Base-by-base conservation (phyloP, 2,113 vertebrate species). In the Podilymbus podiceps region DNA sequence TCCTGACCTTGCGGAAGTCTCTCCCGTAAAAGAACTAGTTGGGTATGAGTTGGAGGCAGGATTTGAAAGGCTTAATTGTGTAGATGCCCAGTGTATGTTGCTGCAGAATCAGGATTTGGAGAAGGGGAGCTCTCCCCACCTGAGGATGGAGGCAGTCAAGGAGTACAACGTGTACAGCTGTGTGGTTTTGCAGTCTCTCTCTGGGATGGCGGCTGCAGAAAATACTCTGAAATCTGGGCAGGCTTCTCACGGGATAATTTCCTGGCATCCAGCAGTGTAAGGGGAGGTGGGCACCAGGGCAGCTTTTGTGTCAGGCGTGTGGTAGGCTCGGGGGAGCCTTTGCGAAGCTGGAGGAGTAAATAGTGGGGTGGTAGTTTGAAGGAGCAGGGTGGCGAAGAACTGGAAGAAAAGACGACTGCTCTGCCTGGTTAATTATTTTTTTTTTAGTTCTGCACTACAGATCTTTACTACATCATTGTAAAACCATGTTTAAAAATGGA, bases 401-500 rank as follows among this genome's bases (percentile, higher is more conserved):
- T 60, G 77, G 40, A 58, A 52, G 53, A 55, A 62, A 82, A 46
- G 30, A 50, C 1, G 9, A 22, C 25, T 69, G 33, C 35, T 71
- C 42, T 92, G 35, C 49, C 31, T 13, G 44, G 49, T 44, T 59
- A 4, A 6, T 40, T 52, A 56, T 56, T 56, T 56, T 18, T 46
- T 79, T 56, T 58, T 56, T n/a, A 64, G 66, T 58, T 7, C 74
- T 79, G 69, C 49, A 11, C 66, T 87, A 22, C 49, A 64, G 71
- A 58, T 82, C 83, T 91, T 83, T 71, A 86, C 84, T 94, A 49
- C 52, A 78, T 87, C 93, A n/a, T 28, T 95, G 74, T 89, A 95
- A 96, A 96, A 68, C 80, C 49, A 27, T 59, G 71, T 90, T 96
- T 91, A 80, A 90, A 94, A 85, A 76, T 85, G 91, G 77, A 95